Percentiles rank a stretch among this genome's conserved stretches.
phyloP scores from a whole-genome alignment of 2,888 invertebrate species.

The Phyllotreta cruciferae region DNA sequence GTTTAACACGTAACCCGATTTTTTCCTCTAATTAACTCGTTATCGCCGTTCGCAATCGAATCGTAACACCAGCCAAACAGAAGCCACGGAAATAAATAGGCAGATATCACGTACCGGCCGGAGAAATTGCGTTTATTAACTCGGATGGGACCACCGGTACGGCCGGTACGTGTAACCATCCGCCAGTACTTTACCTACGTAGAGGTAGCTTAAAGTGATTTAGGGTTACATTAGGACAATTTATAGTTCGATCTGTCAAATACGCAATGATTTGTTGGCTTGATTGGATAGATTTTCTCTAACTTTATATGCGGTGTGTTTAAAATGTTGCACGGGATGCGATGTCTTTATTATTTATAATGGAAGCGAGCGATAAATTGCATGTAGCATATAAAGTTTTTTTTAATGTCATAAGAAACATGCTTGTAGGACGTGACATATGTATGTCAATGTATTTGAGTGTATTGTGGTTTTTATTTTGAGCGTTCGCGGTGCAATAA shows the following conservation, averaged over 20 bases:
- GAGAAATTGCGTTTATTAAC: conserved; percentile 31
- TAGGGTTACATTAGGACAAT: conserved; percentile 35
- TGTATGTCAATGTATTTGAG: no score
- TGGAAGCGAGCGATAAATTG: no score
- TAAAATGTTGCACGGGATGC: no score
- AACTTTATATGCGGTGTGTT: no score
- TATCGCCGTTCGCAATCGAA: conserved; percentile 14
- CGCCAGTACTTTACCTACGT: conserved; percentile 24
- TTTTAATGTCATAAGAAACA: no score
- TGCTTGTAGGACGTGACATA: no score
- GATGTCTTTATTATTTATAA: no score
- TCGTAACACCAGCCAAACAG: not conserved
- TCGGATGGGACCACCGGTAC: conserved; percentile 31
- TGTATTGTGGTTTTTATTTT: not conserved
- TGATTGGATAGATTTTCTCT: no score
- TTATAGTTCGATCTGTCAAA: conserved; percentile 30
- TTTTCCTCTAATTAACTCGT: conserved; percentile 12
- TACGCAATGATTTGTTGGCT: conserved; percentile 23
- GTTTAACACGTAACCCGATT: conserved; percentile 13
- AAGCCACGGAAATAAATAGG: conserved; percentile 21
- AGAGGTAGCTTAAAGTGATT: conserved; percentile 37
- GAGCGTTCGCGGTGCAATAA: not conserved
- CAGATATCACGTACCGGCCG: conserved; percentile 27
- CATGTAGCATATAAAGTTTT: no score
- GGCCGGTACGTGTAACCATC: conserved; percentile 30